Evolutionary conservation across 2,113 vertebrate genomes (phyloP).

Genomic region (Otus sunia): DNA sequence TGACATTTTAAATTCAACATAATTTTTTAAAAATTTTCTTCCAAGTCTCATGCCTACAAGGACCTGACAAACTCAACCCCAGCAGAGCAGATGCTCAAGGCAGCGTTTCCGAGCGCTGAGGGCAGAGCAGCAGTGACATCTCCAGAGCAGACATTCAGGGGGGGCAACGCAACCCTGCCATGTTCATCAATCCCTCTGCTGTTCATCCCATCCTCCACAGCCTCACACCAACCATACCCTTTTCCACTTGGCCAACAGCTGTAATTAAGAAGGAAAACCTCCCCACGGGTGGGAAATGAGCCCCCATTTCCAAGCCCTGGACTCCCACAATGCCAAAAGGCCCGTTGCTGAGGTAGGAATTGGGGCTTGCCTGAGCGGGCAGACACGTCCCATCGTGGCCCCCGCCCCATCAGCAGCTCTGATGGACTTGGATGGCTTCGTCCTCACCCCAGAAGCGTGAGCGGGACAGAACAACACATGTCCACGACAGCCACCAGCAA

Average conservation of each 20-base stretch:
- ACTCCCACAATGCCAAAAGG: background rate
- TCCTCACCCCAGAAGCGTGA: background rate
- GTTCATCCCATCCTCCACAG: background rate
- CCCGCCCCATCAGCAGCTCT: background rate
- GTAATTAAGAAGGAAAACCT: background rate
- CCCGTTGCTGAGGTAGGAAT: background rate
- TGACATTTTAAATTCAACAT: slow-evolving; percentile 9
- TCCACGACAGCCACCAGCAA: background rate
- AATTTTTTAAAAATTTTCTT: background rate
- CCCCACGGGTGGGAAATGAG: fast-evolving
- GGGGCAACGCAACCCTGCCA: background rate
- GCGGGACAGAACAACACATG: background rate
- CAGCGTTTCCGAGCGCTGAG: background rate
- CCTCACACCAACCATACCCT: background rate
- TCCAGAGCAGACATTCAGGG: background rate
- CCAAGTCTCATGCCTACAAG: background rate
- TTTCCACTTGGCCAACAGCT: background rate
- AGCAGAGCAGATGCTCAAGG: background rate
- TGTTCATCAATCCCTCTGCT: background rate
- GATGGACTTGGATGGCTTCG: background rate
- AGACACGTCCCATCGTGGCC: fast-evolving
- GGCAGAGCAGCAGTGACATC: background rate
- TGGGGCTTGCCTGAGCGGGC: background rate
- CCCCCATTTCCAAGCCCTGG: background rate
- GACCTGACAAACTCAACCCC: background rate